Percentiles rank a stretch among this genome's conserved stretches.
Conservation (phyloP, 1,140 invertebrate species). For the Drosophila rufa region DNA sequence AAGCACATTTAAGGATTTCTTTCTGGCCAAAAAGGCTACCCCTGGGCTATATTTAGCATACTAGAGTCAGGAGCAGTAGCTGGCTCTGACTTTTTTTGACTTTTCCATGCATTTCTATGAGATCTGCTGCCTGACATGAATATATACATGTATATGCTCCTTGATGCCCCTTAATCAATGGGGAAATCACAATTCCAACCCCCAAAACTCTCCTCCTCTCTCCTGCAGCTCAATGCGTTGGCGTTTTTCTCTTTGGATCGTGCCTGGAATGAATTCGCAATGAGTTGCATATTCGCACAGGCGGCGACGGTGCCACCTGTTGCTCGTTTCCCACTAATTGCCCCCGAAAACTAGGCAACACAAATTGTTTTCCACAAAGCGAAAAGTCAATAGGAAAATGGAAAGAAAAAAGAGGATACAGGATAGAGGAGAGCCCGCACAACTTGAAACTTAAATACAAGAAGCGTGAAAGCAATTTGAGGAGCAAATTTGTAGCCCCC, state of each 20-base stretch:
- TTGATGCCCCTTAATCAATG: conserved; percentile 43
- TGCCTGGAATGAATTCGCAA: conserved; percentile 69
- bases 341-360: conserved; percentile 64
- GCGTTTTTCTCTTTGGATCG: conserved; percentile 44
- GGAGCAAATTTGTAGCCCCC: conserved; percentile 37
- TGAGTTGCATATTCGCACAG: conserved; percentile 49
- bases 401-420: conserved; percentile 6
- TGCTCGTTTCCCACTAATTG: conserved; percentile 65
- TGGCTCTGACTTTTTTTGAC: conserved; percentile 2
- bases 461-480: conserved; percentile 64
- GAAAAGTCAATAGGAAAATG: conserved; percentile 60
- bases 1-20: neutral
- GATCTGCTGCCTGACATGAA: conserved; percentile 29
- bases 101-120: conserved; percentile 45
- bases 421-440: conserved; percentile 10
- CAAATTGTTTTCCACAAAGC: conserved; percentile 52
- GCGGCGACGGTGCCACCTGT: conserved; percentile 49
- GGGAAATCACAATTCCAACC: conserved; percentile 36
- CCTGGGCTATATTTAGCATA: conserved; percentile 1
- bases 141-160: conserved; percentile 18
- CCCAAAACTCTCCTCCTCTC: conserved; percentile 3
- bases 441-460: conserved; percentile 73
- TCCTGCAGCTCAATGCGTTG: conserved; percentile 41
- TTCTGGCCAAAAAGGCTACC: neutral
- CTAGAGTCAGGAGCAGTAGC: neutral